A percentile compares a stretch with the other conserved stretches of the same genome.
These are phyloP conservation scores for Agrochola lychnidis DNA, from an alignment of 2,888 invertebrate species.

Conservation along the genomic window DNA sequence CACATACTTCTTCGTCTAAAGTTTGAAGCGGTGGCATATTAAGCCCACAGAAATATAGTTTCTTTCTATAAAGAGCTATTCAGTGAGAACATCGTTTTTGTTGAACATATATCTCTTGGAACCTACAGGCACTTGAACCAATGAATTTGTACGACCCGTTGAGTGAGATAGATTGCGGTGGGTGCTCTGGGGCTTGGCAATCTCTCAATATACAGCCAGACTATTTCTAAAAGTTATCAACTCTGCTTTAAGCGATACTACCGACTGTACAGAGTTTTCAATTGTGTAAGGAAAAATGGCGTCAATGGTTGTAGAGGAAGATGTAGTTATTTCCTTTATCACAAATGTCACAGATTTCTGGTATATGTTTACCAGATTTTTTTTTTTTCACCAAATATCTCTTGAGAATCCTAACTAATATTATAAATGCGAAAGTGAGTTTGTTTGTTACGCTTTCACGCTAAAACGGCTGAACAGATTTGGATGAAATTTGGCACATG, in stretches of 20 bases:
- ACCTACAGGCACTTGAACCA: slow-evolving; percentile 1
- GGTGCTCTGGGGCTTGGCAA: slow-evolving; percentile 12
- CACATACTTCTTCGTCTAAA: neutral
- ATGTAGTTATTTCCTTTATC: neutral
- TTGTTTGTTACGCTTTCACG: too few species aligned
- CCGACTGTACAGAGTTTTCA: neutral
- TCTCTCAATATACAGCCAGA: slow-evolving; percentile 24
- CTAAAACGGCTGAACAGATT: too few species aligned
- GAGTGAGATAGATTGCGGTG: slow-evolving; percentile 12
- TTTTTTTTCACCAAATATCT: too few species aligned
- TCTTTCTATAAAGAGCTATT: neutral
- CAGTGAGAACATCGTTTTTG: neutral
- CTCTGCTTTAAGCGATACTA: neutral
- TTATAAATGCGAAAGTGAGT: too few species aligned
- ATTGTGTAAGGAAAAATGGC: neutral
- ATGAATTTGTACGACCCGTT: slow-evolving; percentile 4
- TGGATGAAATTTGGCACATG: too few species aligned
- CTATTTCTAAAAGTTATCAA: slow-evolving; percentile 8
- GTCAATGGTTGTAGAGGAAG: neutral
- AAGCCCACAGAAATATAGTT: neutral
- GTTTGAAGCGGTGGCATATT: neutral
- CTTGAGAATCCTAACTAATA: too few species aligned
- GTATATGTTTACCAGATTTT: neutral
- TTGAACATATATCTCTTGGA: neutral
- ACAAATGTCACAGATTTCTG: neutral